Conservation (phyloP, 2,797 vertebrate genomes). For the Sandelia bainsii region DNA sequence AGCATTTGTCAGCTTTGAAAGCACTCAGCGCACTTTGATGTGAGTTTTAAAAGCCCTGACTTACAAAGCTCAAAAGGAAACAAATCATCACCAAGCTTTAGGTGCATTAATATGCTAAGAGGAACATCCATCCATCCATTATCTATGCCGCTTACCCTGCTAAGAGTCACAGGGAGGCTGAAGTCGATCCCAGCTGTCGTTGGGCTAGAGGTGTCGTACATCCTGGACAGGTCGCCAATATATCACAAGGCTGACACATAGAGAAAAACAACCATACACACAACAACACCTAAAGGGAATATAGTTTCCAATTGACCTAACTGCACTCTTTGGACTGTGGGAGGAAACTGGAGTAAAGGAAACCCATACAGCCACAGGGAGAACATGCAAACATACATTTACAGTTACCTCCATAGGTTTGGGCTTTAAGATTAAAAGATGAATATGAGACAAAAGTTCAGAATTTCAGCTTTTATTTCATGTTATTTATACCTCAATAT, state of each 20-base stretch:
- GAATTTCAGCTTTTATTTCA: too few species aligned
- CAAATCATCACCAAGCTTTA: conserved; percentile 10
- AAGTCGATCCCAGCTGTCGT: not conserved
- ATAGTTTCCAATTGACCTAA: too few species aligned
- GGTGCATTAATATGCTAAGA: not conserved
- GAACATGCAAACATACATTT: not conserved
- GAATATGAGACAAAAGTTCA: too few species aligned
- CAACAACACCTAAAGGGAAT: too few species aligned
- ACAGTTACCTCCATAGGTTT: too few species aligned
- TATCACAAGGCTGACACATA: not conserved
- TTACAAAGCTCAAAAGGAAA: not conserved
- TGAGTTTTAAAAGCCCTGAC: conserved; percentile 30
- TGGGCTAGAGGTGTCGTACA: not conserved
- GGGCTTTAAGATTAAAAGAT: too few species aligned
- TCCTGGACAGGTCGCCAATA: not conserved
- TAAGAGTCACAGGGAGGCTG: not conserved
- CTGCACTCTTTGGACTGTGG: not conserved
- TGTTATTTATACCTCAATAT: too few species aligned
- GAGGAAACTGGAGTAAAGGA: not conserved
- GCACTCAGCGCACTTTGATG: conserved; percentile 6
- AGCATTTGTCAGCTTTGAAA: conserved; percentile 4
- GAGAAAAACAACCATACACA: not conserved
- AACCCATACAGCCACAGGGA: not conserved
- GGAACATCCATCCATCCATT: not conserved
- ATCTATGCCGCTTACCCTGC: not conserved